Conservation (phyloP, 2,888 invertebrate genomes). For the Marronus borbonicus region DNA sequence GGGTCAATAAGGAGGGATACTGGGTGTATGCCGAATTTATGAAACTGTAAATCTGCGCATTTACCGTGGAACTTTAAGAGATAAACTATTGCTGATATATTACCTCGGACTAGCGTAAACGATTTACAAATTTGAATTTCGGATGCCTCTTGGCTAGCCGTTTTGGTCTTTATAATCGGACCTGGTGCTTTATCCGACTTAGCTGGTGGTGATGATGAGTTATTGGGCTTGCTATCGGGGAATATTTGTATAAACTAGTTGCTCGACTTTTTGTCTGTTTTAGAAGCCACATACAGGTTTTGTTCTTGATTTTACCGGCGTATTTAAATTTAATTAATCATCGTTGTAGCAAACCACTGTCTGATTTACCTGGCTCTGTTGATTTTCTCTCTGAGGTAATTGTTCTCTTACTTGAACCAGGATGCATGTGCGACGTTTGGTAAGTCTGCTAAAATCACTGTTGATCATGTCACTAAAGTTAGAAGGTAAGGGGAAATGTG, state of each 20-base stretch:
- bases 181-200: constrained; percentile 8
- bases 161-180: neutral
- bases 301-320: no score
- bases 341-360: no score
- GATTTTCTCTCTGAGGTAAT: no score
- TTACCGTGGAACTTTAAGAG: constrained; percentile 15
- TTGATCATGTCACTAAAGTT: no score
- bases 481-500: no score
- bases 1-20: constrained; percentile 8
- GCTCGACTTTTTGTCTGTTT: no score
- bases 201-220: constrained; percentile 5
- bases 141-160: neutral
- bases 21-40: constrained; percentile 8
- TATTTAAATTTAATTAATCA: no score
- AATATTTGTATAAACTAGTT: neutral
- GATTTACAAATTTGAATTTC: constrained; percentile 25
- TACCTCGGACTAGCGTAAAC: neutral
- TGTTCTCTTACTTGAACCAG: no score
- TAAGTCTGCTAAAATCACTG: no score
- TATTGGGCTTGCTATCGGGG: neutral
- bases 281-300: no score
- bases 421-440: no score
- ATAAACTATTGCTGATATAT: neutral
- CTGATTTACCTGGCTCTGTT: no score
- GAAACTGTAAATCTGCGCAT: constrained; percentile 23